phyloP scores from a whole-genome alignment of 1,140 invertebrate species.

The Arctopsyche grandis region DNA sequence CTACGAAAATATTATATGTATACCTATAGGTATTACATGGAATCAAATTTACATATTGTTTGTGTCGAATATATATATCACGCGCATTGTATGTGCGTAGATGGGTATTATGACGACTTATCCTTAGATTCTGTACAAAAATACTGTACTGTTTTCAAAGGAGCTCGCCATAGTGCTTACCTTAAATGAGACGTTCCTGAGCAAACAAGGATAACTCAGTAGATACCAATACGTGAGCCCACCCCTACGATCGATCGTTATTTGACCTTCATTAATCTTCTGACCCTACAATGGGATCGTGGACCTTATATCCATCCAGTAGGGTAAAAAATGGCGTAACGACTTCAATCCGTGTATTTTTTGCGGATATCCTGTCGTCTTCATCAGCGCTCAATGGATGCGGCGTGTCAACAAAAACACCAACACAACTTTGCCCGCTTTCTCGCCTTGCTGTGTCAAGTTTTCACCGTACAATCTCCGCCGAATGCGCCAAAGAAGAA shows the following conservation, averaged over 20 bases:
- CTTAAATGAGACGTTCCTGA: background rate
- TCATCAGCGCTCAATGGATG: slow-evolving; percentile 34
- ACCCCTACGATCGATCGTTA: slow-evolving; percentile 26
- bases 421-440: slow-evolving; percentile 28
- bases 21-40: too few relatives aligned
- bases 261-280: slow-evolving; percentile 40
- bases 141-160: background rate
- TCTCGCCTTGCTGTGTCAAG: background rate
- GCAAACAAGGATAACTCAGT: background rate
- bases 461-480: background rate
- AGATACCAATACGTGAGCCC: slow-evolving; percentile 8
- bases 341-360: slow-evolving; percentile 20
- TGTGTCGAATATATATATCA: too few relatives aligned
- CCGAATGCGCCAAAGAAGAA: background rate
- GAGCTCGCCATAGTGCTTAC: background rate
- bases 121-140: background rate
- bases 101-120: too few relatives aligned
- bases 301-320: background rate
- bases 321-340: background rate
- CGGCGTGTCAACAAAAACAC: slow-evolving; percentile 31
- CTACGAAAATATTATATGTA: too few relatives aligned
- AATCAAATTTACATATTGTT: too few relatives aligned
- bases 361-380: slow-evolving; percentile 17
- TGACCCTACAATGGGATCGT: background rate
- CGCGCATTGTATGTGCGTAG: too few relatives aligned